phyloP scores from a whole-genome alignment of 2,888 invertebrate species.

The Trichopoda pennipes region DNA sequence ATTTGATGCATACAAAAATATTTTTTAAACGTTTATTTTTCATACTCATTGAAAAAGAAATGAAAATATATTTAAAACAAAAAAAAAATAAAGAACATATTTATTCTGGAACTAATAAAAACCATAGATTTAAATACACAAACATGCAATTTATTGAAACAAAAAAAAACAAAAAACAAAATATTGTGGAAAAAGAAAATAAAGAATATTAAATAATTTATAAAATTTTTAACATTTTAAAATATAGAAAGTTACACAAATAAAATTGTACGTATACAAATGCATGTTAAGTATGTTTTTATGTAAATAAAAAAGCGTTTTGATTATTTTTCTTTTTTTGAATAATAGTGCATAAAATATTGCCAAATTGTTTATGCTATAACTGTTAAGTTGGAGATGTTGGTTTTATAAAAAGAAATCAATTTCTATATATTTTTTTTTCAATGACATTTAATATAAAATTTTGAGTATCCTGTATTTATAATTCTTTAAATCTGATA shows the following conservation, averaged over 20 bases:
- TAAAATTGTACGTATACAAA: neutral
- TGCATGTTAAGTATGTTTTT: slow-evolving; percentile 10
- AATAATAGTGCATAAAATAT: slow-evolving; percentile 20
- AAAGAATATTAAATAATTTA: slow-evolving; percentile 44
- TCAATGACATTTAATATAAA: too few species aligned
- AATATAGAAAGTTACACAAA: slow-evolving; percentile 23
- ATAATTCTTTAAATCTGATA: too few species aligned
- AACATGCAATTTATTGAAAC: slow-evolving; percentile 51
- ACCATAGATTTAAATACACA: slow-evolving; percentile 49
- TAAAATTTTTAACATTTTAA: slow-evolving; percentile 48
- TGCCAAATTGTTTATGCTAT: slow-evolving; percentile 24
- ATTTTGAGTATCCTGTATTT: too few species aligned
- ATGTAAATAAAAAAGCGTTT: slow-evolving; percentile 39
- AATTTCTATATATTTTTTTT: too few species aligned
- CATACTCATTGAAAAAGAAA: slow-evolving; percentile 22
- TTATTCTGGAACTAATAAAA: slow-evolving; percentile 57
- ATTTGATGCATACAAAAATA: slow-evolving; percentile 62
- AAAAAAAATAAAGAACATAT: slow-evolving; percentile 45
- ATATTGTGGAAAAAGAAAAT: slow-evolving; percentile 18
- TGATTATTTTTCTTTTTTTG: slow-evolving; percentile 47
- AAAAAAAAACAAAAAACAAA: slow-evolving; percentile 6
- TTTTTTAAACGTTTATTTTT: slow-evolving; percentile 44
- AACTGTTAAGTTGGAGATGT: neutral
- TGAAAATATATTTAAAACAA: slow-evolving; percentile 26
- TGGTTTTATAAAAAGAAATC: neutral